These are phyloP conservation scores for Phania funesta DNA, from an alignment of 2,888 invertebrate genomes.

Conservation along the genomic window DNA sequence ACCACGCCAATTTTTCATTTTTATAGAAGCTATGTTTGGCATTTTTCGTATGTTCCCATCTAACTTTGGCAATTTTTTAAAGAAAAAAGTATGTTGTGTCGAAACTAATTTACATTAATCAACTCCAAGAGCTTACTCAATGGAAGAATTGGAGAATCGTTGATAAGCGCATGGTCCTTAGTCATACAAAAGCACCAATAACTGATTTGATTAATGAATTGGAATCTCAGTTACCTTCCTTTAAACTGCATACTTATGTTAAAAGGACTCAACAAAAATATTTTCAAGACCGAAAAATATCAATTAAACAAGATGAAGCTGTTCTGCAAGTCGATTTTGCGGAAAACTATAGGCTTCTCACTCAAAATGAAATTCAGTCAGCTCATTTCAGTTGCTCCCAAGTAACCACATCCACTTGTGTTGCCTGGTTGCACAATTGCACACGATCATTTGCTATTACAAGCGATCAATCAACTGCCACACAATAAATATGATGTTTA, in stretches of 20 bases:
- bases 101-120: constrained; percentile 40
- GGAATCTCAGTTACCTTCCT: too few relatives aligned
- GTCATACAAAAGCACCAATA: constrained; percentile 40
- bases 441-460: constrained; percentile 25
- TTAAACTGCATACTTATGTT: constrained; percentile 40
- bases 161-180: constrained; percentile 32
- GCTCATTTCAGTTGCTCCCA: constrained; percentile 41
- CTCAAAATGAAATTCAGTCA: constrained; percentile 39
- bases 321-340: constrained; percentile 52
- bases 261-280: constrained; percentile 50
- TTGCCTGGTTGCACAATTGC: constrained; percentile 21
- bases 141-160: constrained; percentile 47
- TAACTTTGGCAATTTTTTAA: constrained; percentile 42
- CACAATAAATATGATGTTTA: constrained; percentile 48
- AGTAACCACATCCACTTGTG: constrained; percentile 51
- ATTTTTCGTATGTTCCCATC: constrained; percentile 3
- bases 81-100: constrained; percentile 46
- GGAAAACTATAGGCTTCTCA: constrained; percentile 51
- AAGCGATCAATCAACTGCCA: constrained; percentile 26
- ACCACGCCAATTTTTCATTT: constrained; percentile 27
- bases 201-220: constrained; percentile 53
- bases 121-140: constrained; percentile 32
- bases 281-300: constrained; percentile 16
- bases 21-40: constrained; percentile 4
- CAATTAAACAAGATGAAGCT: constrained; percentile 32